These are phyloP conservation scores for Drosophila nikananu DNA, from an alignment of 1,140 invertebrate species.

Conservation along the genomic window DNA sequence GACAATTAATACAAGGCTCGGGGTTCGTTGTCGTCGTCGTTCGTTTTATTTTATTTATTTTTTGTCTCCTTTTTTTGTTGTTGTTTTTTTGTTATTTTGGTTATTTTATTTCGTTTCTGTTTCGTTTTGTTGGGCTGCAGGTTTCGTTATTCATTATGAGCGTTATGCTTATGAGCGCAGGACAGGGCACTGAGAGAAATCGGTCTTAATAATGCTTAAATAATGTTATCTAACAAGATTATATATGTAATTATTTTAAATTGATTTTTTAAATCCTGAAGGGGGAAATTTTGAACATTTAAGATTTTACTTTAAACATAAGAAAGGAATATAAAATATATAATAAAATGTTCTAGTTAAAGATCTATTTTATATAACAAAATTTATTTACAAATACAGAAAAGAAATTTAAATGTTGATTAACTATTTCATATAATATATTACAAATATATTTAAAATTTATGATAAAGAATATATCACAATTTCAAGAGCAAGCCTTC, in stretches of 20 bases:
- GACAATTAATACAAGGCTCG: slow-evolving; percentile 75
- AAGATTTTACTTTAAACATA: too few species aligned
- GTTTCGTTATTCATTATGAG: slow-evolving; percentile 63
- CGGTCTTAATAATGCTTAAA: too few species aligned
- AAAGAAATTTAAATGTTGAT: too few species aligned
- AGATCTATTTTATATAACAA: too few species aligned
- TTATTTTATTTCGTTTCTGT: slow-evolving; percentile 31
- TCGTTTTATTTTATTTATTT: slow-evolving; percentile 45
- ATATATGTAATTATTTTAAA: too few species aligned
- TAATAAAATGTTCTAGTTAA: too few species aligned
- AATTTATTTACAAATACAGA: too few species aligned
- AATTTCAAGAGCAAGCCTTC: not conserved
- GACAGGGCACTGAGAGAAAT: slow-evolving; percentile 15
- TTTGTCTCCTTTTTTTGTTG: slow-evolving; percentile 30
- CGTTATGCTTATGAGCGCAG: slow-evolving; percentile 64
- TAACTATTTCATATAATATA: too few species aligned
- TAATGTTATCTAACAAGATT: not conserved
- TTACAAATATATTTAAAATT: too few species aligned
- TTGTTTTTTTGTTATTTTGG: slow-evolving; percentile 24
- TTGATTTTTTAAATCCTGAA: not conserved
- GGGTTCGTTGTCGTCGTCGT: slow-evolving; percentile 30
- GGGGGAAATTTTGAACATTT: too few species aligned
- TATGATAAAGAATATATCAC: not conserved
- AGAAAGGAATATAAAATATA: too few species aligned
- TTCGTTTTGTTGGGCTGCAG: slow-evolving; percentile 47